Percentiles rank a stretch among this genome's conserved stretches.
Conservation (phyloP, 1,140 invertebrate genomes). For the Protaetia brevitarsis region DNA sequence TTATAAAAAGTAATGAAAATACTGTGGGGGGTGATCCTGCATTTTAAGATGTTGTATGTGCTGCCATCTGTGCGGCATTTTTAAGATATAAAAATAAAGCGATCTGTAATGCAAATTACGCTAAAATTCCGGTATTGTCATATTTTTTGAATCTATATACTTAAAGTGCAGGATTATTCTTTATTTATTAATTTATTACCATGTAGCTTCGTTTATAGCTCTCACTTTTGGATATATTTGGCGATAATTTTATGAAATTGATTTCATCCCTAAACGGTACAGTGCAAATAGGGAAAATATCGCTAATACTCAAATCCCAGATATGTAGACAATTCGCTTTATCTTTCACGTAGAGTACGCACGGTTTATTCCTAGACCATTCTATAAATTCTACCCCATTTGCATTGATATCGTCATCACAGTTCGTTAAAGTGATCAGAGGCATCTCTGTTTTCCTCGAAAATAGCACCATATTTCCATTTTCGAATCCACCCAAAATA, state of each 20-base stretch:
- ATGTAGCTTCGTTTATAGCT: conserved; percentile 36
- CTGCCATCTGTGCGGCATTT: too few species aligned
- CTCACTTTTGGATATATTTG: conserved; percentile 24
- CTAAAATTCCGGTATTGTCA: too few species aligned
- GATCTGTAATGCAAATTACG: too few species aligned
- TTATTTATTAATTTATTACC: conserved; percentile 32
- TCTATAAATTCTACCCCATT: conserved; percentile 36
- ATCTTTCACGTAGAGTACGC: conserved; percentile 44
- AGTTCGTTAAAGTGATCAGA: conserved; percentile 39
- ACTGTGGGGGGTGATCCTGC: too few species aligned
- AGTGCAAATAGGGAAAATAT: conserved; percentile 42
- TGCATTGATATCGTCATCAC: conserved; percentile 24
- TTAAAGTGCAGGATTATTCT: too few species aligned
- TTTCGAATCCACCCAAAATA: conserved; percentile 41
- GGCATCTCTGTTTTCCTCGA: conserved; percentile 35
- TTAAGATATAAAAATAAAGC: too few species aligned
- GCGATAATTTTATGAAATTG: conserved; percentile 38
- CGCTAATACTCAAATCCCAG: conserved; percentile 45
- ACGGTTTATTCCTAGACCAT: conserved; percentile 45
- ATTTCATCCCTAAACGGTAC: conserved; percentile 40
- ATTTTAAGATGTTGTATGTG: too few species aligned
- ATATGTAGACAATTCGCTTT: conserved; percentile 39
- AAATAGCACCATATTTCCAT: conserved; percentile 42
- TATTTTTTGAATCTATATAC: too few species aligned
- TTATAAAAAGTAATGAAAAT: neutral